Evolutionary conservation across 2,888 invertebrate species (phyloP).

Genomic region (Tenodera sinensis): DNA sequence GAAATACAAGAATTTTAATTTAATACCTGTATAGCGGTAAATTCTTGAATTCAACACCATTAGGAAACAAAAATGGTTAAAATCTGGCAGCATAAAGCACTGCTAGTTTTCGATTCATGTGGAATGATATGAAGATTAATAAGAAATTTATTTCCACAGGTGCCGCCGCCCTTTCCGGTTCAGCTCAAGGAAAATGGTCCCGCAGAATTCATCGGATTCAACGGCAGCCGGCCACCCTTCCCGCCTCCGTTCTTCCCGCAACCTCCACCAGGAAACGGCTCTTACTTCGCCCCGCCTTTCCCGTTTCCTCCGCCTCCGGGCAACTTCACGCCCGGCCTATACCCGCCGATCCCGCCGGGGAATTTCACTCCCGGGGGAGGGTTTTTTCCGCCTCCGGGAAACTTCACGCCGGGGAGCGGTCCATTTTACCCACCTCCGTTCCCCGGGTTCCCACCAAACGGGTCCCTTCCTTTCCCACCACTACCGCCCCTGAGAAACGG

Average conservation of each 20-base stretch:
- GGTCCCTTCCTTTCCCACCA: conserved; percentile 49
- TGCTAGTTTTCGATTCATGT: too few relatives aligned
- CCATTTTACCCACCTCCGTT: conserved; percentile 58
- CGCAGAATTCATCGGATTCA: conserved; percentile 67
- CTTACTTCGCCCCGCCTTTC: conserved; percentile 24
- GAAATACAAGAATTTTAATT: too few relatives aligned
- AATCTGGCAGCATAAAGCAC: too few relatives aligned
- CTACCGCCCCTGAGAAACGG: conserved; percentile 44
- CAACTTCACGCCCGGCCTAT: conserved; percentile 46
- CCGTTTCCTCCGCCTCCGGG: conserved; percentile 42
- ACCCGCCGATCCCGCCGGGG: conserved; percentile 42
- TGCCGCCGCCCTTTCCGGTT: conserved; percentile 92
- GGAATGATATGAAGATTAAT: too few relatives aligned
- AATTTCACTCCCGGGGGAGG: conserved; percentile 50
- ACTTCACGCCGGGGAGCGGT: conserved; percentile 63
- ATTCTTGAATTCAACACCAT: too few relatives aligned
- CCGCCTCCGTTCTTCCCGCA: conserved; percentile 56
- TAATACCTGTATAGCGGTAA: too few relatives aligned
- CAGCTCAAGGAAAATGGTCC: conserved; percentile 83
- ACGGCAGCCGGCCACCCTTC: conserved; percentile 32
- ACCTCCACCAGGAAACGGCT: conserved; percentile 27
- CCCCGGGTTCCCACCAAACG: conserved; percentile 49
- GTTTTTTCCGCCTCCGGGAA: conserved; percentile 51
- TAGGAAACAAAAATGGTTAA: too few relatives aligned
- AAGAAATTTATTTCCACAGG: conserved; percentile 37